phyloP scores from a whole-genome alignment of 1,140 invertebrate genomes.

The Tetragonula clypearis region DNA sequence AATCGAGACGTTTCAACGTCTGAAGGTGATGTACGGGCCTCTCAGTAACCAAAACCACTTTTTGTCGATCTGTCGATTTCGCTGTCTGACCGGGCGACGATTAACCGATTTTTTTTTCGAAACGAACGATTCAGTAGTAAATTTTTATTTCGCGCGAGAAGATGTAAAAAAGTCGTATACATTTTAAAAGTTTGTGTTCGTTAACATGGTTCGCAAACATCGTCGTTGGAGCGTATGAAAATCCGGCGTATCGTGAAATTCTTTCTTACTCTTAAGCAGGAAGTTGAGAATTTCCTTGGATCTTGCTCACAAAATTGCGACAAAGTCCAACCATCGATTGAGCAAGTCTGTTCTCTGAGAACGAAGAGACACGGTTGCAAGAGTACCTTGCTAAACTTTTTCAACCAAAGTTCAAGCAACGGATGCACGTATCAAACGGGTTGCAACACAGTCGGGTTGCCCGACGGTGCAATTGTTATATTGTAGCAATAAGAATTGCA shows the following conservation, averaged over 20 bases:
- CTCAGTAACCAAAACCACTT: not conserved
- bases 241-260: not conserved
- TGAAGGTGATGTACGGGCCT: not conserved
- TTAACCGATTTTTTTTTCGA: not conserved
- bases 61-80: not conserved
- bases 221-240: no score
- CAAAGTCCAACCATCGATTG: not conserved
- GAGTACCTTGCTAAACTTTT: conserved; percentile 47
- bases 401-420: conserved; percentile 41
- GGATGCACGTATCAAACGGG: conserved; percentile 31
- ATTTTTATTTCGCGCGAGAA: not conserved
- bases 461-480: conserved; percentile 59
- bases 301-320: not conserved
- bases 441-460: conserved; percentile 38
- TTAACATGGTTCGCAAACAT: no score
- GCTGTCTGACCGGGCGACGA: not conserved
- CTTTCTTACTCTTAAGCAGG: not conserved
- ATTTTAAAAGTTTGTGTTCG: not conserved
- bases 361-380: conserved; percentile 22
- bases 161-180: not conserved
- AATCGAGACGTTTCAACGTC: not conserved
- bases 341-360: not conserved
- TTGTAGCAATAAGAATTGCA: conserved; percentile 64
- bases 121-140: not conserved
- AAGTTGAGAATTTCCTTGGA: not conserved